These are phyloP conservation scores for Gambusia affinis DNA, from an alignment of 2,113 vertebrate genomes.

Conservation along the genomic window DNA sequence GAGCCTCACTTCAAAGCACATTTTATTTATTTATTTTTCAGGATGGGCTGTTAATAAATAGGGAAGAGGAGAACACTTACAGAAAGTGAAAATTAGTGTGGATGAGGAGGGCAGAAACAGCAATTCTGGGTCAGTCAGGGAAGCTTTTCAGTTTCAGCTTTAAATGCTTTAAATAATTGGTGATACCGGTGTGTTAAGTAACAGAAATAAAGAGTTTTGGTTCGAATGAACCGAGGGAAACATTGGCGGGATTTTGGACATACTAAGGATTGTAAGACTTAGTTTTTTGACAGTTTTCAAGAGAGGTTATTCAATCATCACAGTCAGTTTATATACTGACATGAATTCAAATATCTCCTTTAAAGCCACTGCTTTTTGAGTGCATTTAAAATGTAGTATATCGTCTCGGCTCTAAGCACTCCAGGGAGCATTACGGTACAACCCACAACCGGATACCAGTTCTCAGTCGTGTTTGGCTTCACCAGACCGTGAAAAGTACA, in stretches of 20 bases:
- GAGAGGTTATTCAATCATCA: too few relatives aligned
- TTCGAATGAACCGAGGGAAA: constrained; percentile 5
- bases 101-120: constrained; percentile 39
- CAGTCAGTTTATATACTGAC: not conserved
- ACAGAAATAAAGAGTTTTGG: constrained; percentile 19
- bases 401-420: not conserved
- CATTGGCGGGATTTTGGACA: not conserved
- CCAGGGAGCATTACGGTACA: not conserved
- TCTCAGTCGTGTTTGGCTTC: not conserved
- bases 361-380: not conserved
- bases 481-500: not conserved
- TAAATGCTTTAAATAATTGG: constrained; percentile 34
- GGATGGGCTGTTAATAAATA: constrained; percentile 40
- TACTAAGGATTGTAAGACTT: too few relatives aligned
- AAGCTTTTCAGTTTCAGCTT: constrained; percentile 26
- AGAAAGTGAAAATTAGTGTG: constrained; percentile 29
- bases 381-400: not conserved
- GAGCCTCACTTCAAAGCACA: constrained; percentile 64
- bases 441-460: not conserved
- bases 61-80: constrained; percentile 30
- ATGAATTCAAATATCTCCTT: too few relatives aligned
- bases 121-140: constrained; percentile 43
- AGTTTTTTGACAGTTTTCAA: too few relatives aligned
- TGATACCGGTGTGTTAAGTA: constrained; percentile 25
- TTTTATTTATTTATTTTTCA: constrained; percentile 26